Conservation (phyloP, 2,113 vertebrate genomes). For the Bos javanicus region DNA sequence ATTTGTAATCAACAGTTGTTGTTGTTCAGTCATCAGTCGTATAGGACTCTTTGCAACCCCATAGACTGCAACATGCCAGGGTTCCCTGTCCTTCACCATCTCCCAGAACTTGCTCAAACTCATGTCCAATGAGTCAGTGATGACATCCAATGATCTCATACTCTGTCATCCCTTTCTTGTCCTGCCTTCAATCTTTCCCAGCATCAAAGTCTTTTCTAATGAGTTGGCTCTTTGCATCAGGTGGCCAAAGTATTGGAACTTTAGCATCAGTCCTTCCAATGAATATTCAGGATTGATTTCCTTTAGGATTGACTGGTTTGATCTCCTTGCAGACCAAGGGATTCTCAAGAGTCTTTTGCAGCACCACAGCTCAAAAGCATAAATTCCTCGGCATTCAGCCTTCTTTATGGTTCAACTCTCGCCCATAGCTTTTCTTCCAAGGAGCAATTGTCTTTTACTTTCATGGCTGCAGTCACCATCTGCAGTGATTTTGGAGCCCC, state of each 20-base stretch:
- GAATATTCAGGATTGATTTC: background rate
- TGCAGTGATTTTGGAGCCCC: background rate
- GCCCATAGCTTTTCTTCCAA: background rate
- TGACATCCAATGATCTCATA: background rate
- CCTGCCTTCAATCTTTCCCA: background rate
- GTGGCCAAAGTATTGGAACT: background rate
- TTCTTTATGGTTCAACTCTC: background rate
- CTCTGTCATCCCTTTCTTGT: background rate
- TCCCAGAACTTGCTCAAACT: background rate
- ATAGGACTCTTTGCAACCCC: background rate
- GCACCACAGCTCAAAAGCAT: background rate
- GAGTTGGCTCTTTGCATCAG: background rate
- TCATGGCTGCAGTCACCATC: background rate
- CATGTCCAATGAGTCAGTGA: background rate
- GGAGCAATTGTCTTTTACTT: background rate
- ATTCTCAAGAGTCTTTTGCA: background rate
- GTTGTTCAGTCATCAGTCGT: background rate
- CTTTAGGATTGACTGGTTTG: background rate
- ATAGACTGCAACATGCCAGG: background rate
- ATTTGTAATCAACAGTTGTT: background rate
- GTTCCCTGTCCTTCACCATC: background rate
- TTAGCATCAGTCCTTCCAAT: background rate
- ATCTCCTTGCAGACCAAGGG: background rate
- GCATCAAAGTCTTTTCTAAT: background rate
- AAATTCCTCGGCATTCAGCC: fast-evolving